Conservation (phyloP, 2,797 vertebrate genomes). For the Tapera naevia region DNA sequence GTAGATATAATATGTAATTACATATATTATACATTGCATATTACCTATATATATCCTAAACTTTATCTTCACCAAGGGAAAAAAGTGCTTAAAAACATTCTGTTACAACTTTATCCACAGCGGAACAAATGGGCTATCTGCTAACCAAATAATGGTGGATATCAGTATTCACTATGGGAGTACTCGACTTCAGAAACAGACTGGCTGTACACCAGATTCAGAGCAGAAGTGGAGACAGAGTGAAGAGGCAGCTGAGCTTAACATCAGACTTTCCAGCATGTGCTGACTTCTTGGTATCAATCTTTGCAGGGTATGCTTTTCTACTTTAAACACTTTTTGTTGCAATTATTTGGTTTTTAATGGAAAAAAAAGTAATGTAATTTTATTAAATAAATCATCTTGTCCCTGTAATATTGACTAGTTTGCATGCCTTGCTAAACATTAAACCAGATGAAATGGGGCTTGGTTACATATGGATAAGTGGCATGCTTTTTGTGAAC, state of each 20-base stretch:
- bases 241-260: conserved; percentile 51
- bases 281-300: conserved; percentile 34
- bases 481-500: conserved; percentile 29
- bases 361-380: neutral
- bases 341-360: neutral
- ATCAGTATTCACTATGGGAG: conserved; percentile 40
- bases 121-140: conserved; percentile 37
- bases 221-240: neutral
- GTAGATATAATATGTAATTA: neutral
- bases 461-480: conserved; percentile 43
- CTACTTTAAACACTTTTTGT: conserved; percentile 14
- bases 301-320: conserved; percentile 37
- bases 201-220: conserved; percentile 37
- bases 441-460: conserved; percentile 58
- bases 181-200: conserved; percentile 15
- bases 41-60: neutral
- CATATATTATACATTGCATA: neutral
- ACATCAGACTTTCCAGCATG: conserved; percentile 43
- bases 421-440: conserved; percentile 43
- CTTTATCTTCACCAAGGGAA: neutral
- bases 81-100: neutral
- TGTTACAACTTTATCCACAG: conserved; percentile 3
- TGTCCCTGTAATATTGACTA: neutral
- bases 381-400: conserved; percentile 55
- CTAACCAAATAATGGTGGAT: conserved; percentile 53